Conservation (phyloP, 2,113 vertebrate species). For the Naja naja region DNA sequence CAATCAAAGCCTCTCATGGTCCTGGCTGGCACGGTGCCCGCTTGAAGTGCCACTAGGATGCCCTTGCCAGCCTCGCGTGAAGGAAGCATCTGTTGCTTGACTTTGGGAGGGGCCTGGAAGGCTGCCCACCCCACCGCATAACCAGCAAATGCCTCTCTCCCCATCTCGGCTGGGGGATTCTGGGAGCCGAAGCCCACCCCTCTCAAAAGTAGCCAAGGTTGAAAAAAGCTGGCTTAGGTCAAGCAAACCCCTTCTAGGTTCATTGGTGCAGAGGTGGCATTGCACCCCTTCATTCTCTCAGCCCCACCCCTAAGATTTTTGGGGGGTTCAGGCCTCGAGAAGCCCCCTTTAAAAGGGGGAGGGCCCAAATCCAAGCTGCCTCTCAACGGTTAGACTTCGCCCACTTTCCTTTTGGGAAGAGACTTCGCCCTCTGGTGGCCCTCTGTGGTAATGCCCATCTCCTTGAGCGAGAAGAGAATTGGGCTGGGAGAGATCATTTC, state of each 20-base stretch:
- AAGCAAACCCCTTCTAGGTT: too few relatives aligned
- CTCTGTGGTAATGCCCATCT: background rate
- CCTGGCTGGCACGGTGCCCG: background rate
- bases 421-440: too few relatives aligned
- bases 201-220: background rate
- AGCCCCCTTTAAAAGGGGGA: background rate
- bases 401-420: background rate
- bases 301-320: background rate
- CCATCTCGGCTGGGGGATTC: background rate
- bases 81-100: background rate
- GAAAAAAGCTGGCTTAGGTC: background rate
- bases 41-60: background rate
- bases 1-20: background rate
- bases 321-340: background rate
- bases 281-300: background rate
- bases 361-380: background rate
- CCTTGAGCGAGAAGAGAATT: background rate
- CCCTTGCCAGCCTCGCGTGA: background rate
- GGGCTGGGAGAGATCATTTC: background rate
- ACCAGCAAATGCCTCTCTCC: background rate
- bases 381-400: too few relatives aligned
- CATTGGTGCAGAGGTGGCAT: background rate
- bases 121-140: fast-evolving
- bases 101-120: background rate
- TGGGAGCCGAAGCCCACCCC: background rate